phyloP scores from a whole-genome alignment of 2,888 invertebrate species.

The Drosophila percnosoma region DNA sequence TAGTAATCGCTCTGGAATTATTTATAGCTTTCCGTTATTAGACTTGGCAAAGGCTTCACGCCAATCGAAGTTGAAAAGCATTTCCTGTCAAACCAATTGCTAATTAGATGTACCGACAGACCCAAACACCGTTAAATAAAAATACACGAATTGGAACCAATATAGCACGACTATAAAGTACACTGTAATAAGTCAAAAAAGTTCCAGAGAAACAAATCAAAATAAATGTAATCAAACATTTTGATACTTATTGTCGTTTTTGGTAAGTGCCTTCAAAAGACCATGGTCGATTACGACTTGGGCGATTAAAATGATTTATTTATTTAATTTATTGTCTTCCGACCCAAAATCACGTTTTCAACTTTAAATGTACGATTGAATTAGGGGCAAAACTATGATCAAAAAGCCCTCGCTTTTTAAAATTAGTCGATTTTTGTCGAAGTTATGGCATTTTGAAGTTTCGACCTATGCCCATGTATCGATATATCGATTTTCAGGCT shows the following conservation, averaged over 20 bases:
- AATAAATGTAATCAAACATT: not conserved
- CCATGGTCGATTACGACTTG: not conserved
- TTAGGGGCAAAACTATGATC: no score
- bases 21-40: slow-evolving; percentile 18
- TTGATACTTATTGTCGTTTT: not conserved
- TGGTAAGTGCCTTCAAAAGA: not conserved
- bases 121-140: not conserved
- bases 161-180: not conserved
- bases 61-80: slow-evolving; percentile 29
- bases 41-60: not conserved
- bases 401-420: no score
- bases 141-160: not conserved
- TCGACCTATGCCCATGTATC: no score
- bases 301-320: not conserved
- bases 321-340: no score
- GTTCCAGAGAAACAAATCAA: not conserved
- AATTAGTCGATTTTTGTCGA: no score
- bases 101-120: slow-evolving; percentile 51
- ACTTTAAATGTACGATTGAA: no score
- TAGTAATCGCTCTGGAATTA: slow-evolving; percentile 14
- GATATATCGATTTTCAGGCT: no score
- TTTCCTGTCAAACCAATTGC: slow-evolving; percentile 34
- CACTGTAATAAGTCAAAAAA: slow-evolving; percentile 5
- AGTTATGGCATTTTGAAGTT: no score
- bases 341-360: no score